A percentile compares a stretch with the other conserved stretches of the same genome.
Conservation (phyloP, 1,140 invertebrate species). For the Diabrotica undecimpunctata region DNA sequence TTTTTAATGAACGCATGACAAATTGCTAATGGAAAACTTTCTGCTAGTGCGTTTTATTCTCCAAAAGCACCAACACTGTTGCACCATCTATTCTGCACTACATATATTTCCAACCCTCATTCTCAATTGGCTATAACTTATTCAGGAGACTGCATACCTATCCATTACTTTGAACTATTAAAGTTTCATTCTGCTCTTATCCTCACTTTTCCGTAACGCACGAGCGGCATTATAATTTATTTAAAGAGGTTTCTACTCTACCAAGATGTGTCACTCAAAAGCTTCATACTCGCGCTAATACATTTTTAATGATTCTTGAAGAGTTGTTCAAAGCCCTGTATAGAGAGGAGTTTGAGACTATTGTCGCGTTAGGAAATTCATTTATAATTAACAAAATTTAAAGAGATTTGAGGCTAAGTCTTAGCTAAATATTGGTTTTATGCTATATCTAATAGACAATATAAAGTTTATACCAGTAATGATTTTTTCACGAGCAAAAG, state of each 20-base stretch:
- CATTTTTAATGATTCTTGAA: background rate
- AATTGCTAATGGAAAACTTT: background rate
- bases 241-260: conserved; percentile 15
- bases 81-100: background rate
- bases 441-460: too few relatives aligned
- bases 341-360: background rate
- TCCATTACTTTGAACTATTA: conserved; percentile 15
- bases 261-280: conserved; percentile 10
- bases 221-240: conserved; percentile 13
- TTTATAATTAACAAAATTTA: too few relatives aligned
- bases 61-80: background rate
- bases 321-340: background rate
- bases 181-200: conserved; percentile 16
- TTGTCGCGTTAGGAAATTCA: background rate
- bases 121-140: conserved; percentile 13
- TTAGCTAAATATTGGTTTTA: too few relatives aligned
- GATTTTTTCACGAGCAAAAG: too few relatives aligned
- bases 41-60: background rate
- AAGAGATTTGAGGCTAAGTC: too few relatives aligned
- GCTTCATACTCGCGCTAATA: background rate
- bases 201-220: conserved; percentile 16
- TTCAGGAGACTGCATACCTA: conserved; percentile 10
- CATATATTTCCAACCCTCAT: background rate
- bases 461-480: too few relatives aligned
- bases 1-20: background rate